A percentile compares a stretch with the other conserved stretches of the same genome.
Evolutionary conservation across 2,797 vertebrate genomes (phyloP).

Genomic region (Notolabrus celidotus): DNA sequence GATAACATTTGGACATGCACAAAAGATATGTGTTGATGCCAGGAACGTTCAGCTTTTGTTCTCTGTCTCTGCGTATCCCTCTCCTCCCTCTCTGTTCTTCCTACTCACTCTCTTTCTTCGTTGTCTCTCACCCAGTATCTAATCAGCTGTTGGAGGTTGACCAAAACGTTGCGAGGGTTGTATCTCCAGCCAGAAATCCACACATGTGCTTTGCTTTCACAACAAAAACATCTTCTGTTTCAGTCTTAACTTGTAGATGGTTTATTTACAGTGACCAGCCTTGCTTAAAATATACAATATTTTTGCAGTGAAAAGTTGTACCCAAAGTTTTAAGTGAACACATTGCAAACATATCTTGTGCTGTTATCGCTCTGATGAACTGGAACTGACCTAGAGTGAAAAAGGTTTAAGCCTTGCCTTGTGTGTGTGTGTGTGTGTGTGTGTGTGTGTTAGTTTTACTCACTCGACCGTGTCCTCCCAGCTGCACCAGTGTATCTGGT

Average conservation of each 20-base stretch:
- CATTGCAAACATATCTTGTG: no score
- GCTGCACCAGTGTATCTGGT: constrained; percentile 90
- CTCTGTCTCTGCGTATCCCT: neutral
- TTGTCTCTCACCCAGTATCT: constrained; percentile 26
- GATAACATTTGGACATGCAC: constrained; percentile 44
- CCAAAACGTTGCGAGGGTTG: constrained; percentile 4
- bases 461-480: constrained; percentile 92
- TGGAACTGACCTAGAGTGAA: neutral
- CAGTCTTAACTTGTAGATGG: neutral
- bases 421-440: constrained; percentile 6
- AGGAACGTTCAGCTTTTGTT: constrained; percentile 39
- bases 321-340: no score
- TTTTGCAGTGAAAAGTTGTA: no score
- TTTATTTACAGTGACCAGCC: neutral
- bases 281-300: neutral
- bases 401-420: no score
- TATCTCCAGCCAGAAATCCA: constrained; percentile 1
- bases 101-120: constrained; percentile 20
- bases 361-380: no score
- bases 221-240: neutral
- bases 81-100: neutral
- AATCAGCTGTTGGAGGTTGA: constrained; percentile 41
- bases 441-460: constrained; percentile 71
- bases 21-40: constrained; percentile 37
- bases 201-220: neutral